A percentile compares a stretch with the other conserved stretches of the same genome.
phyloP scores from a whole-genome alignment of 2,113 vertebrate species.

The Nycticorax nycticorax region DNA sequence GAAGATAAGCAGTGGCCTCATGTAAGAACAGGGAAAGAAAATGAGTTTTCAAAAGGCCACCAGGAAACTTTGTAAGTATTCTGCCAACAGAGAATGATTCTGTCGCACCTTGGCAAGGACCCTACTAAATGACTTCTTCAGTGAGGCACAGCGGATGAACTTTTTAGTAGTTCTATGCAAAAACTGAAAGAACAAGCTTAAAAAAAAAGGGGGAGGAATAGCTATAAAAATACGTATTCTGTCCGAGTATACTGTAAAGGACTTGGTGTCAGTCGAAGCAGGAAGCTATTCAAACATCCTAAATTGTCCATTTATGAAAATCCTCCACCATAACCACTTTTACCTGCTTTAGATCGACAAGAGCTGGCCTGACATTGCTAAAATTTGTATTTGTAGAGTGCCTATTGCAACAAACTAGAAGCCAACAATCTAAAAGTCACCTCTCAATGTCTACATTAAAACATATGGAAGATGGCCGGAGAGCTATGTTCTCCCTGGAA shows the following conservation, averaged over 20 bases:
- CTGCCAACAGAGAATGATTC: background rate
- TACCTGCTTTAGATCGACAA: background rate
- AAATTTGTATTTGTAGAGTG: background rate
- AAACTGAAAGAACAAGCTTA: background rate
- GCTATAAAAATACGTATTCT: background rate
- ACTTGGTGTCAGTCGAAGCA: background rate
- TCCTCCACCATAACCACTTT: background rate
- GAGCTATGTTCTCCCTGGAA: background rate
- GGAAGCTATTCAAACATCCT: background rate
- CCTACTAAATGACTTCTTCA: background rate
- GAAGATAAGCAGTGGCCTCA: background rate
- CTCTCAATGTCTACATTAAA: background rate
- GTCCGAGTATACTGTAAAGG: background rate
- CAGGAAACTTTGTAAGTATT: background rate
- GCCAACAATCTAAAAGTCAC: background rate
- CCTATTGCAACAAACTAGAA: background rate
- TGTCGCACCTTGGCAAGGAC: background rate
- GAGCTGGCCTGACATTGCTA: background rate
- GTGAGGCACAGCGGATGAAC: background rate
- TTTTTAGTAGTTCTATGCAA: background rate
- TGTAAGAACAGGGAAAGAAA: background rate
- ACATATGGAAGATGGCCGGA: background rate
- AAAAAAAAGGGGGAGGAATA: fast-evolving
- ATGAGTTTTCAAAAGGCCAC: background rate
- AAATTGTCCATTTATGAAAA: background rate